Evolutionary conservation across 2,888 invertebrate species (phyloP), one percentile per base, ranked within the genome.

Genomic region (Agonopterix alstromeriana): DNA sequence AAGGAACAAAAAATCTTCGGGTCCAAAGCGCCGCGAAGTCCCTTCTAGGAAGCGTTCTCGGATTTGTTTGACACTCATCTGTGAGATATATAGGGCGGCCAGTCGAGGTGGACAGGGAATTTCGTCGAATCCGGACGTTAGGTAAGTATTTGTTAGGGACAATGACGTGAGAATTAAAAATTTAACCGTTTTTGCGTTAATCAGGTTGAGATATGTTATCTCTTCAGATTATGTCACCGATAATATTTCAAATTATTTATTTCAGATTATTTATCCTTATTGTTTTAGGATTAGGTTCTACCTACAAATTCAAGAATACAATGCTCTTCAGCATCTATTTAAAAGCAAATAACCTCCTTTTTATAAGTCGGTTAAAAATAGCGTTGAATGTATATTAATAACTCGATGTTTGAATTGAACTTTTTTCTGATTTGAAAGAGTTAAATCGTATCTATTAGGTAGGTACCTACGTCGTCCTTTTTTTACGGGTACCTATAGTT

Each of bases 51-150:
- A 88, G 72, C 72, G 73, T 64, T 63, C 67, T 73, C 68, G 71
- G 78, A 78, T 85, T 81, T 80, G 82, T 87, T 85, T 88, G 88
- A 86, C 87, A 87, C 78, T 78, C 77, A 74, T 72, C 77, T 78
- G 83, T 79, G 78, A 85, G 82, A 85, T 84, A 78, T 27, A 27
- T 78, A 77, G 79, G 75, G 70, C 77, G 81, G 65, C 70, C 70
- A 73, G 73, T 75, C 27, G 27, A 27, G 79, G 73, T 76, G 58
- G 42, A 35, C 36, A 36, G 56, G 57, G 47, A 11, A 63, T 8
- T 10, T 42, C 57, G 77, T 5, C 5, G 27, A 27, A 27, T 27
- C 27, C 27, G 27, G 27, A 27, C 66, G 58, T 38, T 62, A 57
- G 61, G 67, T 66, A 63, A 35, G 35, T 41, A 8, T 48, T 43